A percentile compares a stretch with the other conserved stretches of the same genome.
Conservation (phyloP, 2,888 invertebrate species). For the Galeopsomyia nigrocyanea region DNA sequence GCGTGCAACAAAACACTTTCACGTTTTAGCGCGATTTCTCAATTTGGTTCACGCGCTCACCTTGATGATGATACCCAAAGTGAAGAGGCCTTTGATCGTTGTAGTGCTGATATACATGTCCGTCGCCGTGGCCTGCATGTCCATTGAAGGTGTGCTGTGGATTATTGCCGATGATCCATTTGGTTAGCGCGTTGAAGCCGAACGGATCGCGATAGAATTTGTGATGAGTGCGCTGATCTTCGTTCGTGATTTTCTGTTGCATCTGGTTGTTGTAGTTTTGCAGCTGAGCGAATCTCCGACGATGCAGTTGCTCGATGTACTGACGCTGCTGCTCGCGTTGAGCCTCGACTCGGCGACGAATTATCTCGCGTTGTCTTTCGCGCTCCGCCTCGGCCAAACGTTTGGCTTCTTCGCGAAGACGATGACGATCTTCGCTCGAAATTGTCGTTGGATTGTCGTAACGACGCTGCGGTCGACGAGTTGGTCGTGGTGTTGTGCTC, state of each 20-base stretch:
- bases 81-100: conserved; percentile 34
- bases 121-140: conserved; percentile 43
- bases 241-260: conserved; percentile 44
- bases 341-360: conserved; percentile 17
- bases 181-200: conserved; percentile 53
- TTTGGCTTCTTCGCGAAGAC: neutral
- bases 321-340: conserved; percentile 39
- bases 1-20: too few relatives aligned
- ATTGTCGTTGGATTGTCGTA: neutral
- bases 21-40: too few relatives aligned
- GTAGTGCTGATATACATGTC: conserved; percentile 44
- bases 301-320: conserved; percentile 31
- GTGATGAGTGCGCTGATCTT: conserved; percentile 38
- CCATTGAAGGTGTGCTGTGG: conserved; percentile 28
- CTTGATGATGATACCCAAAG: conserved; percentile 31
- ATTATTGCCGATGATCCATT: conserved; percentile 46
- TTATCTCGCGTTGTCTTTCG: conserved; percentile 13
- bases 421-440: neutral
- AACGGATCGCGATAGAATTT: conserved; percentile 52
- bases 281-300: conserved; percentile 30
- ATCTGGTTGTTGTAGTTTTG: conserved; percentile 22
- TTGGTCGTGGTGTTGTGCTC: neutral
- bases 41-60: neutral
- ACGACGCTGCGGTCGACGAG: neutral
- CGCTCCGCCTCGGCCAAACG: neutral